Evolutionary conservation across 2,888 invertebrate genomes (phyloP), one percentile per base, ranked within the genome.

Genomic region (Pseudococcus viburni): DNA sequence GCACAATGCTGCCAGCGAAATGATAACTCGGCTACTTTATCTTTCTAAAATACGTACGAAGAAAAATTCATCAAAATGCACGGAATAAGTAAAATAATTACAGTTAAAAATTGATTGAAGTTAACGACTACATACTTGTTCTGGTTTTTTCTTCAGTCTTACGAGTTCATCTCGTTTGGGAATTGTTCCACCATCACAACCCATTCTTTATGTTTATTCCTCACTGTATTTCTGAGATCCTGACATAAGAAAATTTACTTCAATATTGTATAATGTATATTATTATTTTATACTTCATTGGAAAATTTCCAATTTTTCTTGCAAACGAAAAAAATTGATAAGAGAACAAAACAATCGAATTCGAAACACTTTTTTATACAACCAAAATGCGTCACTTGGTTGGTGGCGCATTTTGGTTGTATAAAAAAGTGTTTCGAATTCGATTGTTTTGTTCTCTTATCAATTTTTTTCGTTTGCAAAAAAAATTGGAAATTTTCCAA

Each of bases 171-270:
- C 97, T 89, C 98, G 93, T 89, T 95, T 95, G 0, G 98, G 98
- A 91, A 98, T 98, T 55, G 98, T 98, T 90, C 98, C 98, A 90
- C 98, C 98, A 94, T 98, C 98, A 91, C 98, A 98, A 93, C 98
- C 98, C 98, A 98, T 98, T 26, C 1, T 88, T 73, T 33, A n/a
- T n/a, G n/a, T n/a, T n/a, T n/a, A 33, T 2, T 5, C 17, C 9
- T 15, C 19, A 12, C 51, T 51, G 5, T 33, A 59, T 5, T 33
- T 33, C 26, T 3, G 26, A n/a, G n/a, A n/a, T 33, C 26, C 26
- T 33, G 26, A 33, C 3, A 19, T 48, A 84, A 51, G 9, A 83
- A 83, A 83, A 42, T 42, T 42, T 3, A 7, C n/a, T n/a, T 9
- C 6, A 42, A 6, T 42, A 9, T 42, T 42, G 6, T 42, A 5